Evolutionary conservation across 2,888 invertebrate species (phyloP).

Genomic region (Seira ritae): DNA sequence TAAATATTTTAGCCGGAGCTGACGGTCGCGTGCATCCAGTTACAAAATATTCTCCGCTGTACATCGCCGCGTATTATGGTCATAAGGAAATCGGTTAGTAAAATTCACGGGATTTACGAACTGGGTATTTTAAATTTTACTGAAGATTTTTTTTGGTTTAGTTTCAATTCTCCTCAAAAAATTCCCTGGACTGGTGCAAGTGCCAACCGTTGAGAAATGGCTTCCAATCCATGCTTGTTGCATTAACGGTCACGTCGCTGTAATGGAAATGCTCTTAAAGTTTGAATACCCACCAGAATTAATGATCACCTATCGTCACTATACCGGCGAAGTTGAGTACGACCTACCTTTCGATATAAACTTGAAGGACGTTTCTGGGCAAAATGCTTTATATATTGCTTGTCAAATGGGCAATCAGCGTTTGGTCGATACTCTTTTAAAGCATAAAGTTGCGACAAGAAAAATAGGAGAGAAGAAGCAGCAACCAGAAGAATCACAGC

Average conservation of each 20-base stretch:
- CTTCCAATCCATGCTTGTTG: constrained; percentile 94
- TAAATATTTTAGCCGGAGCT: constrained; percentile 87
- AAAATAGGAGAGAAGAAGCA: constrained; percentile 65
- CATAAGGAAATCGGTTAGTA: constrained; percentile 87
- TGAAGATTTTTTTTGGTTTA: no score
- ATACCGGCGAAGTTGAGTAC: constrained; percentile 80
- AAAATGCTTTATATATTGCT: constrained; percentile 93
- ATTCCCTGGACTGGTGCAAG: constrained; percentile 90
- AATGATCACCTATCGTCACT: constrained; percentile 79
- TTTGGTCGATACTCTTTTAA: constrained; percentile 86
- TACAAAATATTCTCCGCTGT: constrained; percentile 94
- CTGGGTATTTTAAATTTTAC: no score
- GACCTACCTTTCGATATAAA: constrained; percentile 94
- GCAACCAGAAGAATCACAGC: constrained; percentile 17
- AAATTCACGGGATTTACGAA: no score
- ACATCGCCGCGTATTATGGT: constrained; percentile 92
- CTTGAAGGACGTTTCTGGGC: constrained; percentile 90
- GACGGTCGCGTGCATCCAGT: constrained; percentile 93
- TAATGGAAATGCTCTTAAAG: constrained; percentile 86
- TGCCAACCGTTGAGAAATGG: constrained; percentile 94
- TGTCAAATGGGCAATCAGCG: constrained; percentile 88
- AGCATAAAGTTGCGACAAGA: constrained; percentile 74
- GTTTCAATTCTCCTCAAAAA: constrained; percentile 84
- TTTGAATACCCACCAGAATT: constrained; percentile 87
- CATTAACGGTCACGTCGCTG: constrained; percentile 88